phyloP scores from a whole-genome alignment of 1,140 invertebrate genomes.

The Medauroidea extradentata region DNA sequence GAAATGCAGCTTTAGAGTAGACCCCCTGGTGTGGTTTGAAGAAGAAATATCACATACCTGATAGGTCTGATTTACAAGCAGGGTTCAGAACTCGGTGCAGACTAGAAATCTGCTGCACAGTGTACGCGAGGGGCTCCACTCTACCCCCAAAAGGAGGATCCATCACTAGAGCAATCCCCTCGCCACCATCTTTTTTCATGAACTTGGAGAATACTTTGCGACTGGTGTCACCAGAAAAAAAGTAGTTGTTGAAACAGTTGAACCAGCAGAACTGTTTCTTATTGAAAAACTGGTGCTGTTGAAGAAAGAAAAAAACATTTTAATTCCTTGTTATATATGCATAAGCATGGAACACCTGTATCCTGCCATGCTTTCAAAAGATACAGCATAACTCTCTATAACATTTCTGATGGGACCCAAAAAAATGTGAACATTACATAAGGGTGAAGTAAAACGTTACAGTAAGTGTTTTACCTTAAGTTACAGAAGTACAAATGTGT shows the following conservation, averaged over 20 bases:
- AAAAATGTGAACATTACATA: no score
- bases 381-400: no score
- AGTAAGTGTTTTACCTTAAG: no score
- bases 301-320: slow-evolving; percentile 26
- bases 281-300: slow-evolving; percentile 62
- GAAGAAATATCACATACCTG: no score
- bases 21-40: no score
- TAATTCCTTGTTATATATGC: no score
- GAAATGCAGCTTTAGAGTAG: no score
- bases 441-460: no score
- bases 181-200: slow-evolving; percentile 49
- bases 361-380: no score
- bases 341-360: no score
- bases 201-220: slow-evolving; percentile 56
- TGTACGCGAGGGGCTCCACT: slow-evolving; percentile 70
- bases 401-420: no score
- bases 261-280: slow-evolving; percentile 68
- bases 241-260: slow-evolving; percentile 87
- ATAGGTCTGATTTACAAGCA: background rate
- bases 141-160: slow-evolving; percentile 89
- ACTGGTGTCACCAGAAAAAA: slow-evolving; percentile 59
- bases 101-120: slow-evolving; percentile 57
- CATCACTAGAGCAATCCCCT: slow-evolving; percentile 62
- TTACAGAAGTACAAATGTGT: no score
- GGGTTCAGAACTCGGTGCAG: slow-evolving; percentile 51